Evolutionary conservation across 2,113 vertebrate genomes (phyloP), one percentile per base, ranked within the genome.

Genomic region (Lasiurus borealis): DNA sequence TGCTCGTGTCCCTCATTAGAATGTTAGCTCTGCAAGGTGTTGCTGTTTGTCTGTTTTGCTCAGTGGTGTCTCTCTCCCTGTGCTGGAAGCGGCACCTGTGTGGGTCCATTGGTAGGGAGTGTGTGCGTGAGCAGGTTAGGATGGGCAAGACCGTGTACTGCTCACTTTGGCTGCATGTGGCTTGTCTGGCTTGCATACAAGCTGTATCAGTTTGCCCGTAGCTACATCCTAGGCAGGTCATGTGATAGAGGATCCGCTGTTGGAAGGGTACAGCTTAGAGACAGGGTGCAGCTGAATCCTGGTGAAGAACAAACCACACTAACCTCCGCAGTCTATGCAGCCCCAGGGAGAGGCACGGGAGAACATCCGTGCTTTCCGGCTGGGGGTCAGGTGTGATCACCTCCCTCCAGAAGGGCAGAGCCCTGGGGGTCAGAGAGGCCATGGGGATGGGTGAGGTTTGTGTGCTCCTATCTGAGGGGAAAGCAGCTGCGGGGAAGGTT

Each of bases 311-410:
- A 44, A n/a, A 23, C 23, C 29, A 27, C 19, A 3, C 64, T 21
- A 15, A 18, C 31, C 34, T 25, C 29, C 0, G 0, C 46, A 66
- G 76, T 23, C 14, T 21, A 2, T 31, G 48, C 0, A 18, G 34
- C 46, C 34, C 48, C 16, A 52, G 87, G 34, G 86, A 52, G 62
- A 54, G 46, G 18, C 46, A 16, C 4, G 10, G 73, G 73, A 40
- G 44, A 52, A 25, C n/a, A 4, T 18, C 44, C 4, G 12, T 6
- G n/a, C 44, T 8, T 0, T 11, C 9, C 34, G 34, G 36, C 40
- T 27, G 34, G 72, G 21, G 52, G 52, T 31, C 23, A 59, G 64
- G 6, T 48, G 16, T 82, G 36, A 82, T 18, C 14, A 14, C 36
- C 11, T 59, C 36, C 27, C 23, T 72, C 23, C 3, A 13, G 8